Percentiles rank a stretch among this genome's conserved stretches.
phyloP scores from a whole-genome alignment of 2,113 vertebrate species.

The Lamprotornis superbus region DNA sequence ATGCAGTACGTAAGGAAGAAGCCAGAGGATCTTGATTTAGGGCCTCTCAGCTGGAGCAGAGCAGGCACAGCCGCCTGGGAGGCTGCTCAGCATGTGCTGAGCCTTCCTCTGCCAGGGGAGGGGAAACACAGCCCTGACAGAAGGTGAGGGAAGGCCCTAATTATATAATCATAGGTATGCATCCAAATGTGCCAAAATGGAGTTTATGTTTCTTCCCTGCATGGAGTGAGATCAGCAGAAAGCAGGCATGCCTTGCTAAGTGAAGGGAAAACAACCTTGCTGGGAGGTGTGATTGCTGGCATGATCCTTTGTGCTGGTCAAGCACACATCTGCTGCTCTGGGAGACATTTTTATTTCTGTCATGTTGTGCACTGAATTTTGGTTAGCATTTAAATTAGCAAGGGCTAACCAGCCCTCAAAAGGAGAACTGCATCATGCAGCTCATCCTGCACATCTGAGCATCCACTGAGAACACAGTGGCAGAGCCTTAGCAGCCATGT shows the following conservation, averaged over 20 bases:
- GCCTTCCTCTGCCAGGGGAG: neutral
- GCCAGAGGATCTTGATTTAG: neutral
- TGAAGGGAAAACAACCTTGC: neutral
- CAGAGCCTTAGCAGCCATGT: neutral
- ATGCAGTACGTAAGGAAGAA: neutral
- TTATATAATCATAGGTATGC: neutral
- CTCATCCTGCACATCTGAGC: neutral
- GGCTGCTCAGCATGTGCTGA: neutral
- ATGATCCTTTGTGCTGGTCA: neutral
- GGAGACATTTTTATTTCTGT: neutral
- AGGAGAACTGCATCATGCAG: neutral
- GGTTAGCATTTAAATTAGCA: neutral
- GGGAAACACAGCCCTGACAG: neutral
- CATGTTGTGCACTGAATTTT: neutral
- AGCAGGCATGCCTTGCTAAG: neutral
- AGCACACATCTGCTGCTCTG: neutral
- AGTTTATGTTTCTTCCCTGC: neutral
- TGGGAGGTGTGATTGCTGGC: neutral
- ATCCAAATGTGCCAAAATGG: neutral
- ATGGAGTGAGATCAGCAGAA: neutral
- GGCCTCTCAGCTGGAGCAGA: neutral
- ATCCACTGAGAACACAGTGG: fast-evolving
- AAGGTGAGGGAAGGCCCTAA: neutral
- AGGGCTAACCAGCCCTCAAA: neutral
- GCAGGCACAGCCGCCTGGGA: neutral